These are phyloP conservation scores for Saxidomus purpurata DNA, from an alignment of 1,140 invertebrate species.

Conservation along the genomic window DNA sequence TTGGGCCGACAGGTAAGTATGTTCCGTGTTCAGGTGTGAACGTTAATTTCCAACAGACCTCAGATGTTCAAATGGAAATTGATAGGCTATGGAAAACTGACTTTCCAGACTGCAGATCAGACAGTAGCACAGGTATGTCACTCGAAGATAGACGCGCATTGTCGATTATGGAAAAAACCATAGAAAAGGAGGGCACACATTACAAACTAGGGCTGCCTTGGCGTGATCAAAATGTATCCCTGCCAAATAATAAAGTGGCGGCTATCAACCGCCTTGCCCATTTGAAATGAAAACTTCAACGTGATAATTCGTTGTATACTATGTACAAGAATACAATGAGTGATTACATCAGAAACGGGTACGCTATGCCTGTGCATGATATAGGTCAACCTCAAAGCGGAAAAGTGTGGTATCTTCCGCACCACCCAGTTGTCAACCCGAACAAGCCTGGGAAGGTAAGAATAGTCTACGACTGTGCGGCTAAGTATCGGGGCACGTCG, in stretches of 20 bases:
- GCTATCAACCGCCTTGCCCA: not conserved
- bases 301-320: not conserved
- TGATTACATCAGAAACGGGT: slow-evolving; percentile 19
- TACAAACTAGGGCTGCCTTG: slow-evolving; percentile 36
- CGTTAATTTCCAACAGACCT: slow-evolving; percentile 37
- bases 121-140: slow-evolving; percentile 23
- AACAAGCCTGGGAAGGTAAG: slow-evolving; percentile 70
- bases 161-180: not conserved
- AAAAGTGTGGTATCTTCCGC: slow-evolving; percentile 64
- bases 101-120: slow-evolving; percentile 1
- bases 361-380: not conserved
- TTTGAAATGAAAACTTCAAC: slow-evolving; percentile 12
- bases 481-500: slow-evolving; percentile 71
- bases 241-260: slow-evolving; percentile 11
- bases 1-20: not conserved
- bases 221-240: slow-evolving; percentile 1
- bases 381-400: not conserved
- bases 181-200: not conserved
- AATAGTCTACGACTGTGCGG: slow-evolving; percentile 73
- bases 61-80: not conserved
- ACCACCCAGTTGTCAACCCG: slow-evolving; percentile 65
- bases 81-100: slow-evolving; percentile 39
- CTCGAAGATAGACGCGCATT: slow-evolving; percentile 25
- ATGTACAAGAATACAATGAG: slow-evolving; percentile 20
- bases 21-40: not conserved